Percentiles rank a stretch among this genome's conserved stretches.
These are phyloP conservation scores for Trilocha varians DNA, from an alignment of 2,888 invertebrate genomes.

Conservation along the genomic window DNA sequence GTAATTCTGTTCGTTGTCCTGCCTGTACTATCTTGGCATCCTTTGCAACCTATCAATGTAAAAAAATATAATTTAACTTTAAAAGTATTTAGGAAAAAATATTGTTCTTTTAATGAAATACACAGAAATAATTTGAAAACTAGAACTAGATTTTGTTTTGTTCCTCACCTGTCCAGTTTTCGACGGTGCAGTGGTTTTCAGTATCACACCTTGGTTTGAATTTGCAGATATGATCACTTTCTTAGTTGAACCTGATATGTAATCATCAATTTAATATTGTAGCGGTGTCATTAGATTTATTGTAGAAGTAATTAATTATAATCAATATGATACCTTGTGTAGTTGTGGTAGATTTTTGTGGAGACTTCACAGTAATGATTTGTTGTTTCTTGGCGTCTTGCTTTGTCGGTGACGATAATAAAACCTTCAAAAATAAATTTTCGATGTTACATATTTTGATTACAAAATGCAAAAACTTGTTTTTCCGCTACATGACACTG, in stretches of 20 bases:
- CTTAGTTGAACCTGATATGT: slow-evolving; percentile 26
- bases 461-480: too few relatives aligned
- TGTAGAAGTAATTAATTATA: background rate
- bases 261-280: too few relatives aligned
- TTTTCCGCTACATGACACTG: too few relatives aligned
- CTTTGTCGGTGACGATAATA: slow-evolving; percentile 58
- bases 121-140: too few relatives aligned
- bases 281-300: too few relatives aligned
- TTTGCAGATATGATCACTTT: slow-evolving; percentile 44
- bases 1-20: slow-evolving; percentile 69
- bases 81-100: too few relatives aligned
- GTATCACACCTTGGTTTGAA: slow-evolving; percentile 40
- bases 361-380: slow-evolving; percentile 75
- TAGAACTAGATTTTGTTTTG: background rate
- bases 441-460: too few relatives aligned
- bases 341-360: slow-evolving; percentile 71
- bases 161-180: slow-evolving; percentile 36
- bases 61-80: too few relatives aligned
- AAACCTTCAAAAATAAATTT: slow-evolving; percentile 52
- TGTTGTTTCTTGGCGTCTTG: slow-evolving; percentile 54
- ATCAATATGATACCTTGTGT: slow-evolving; percentile 30
- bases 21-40: slow-evolving; percentile 29
- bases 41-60: slow-evolving; percentile 30
- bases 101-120: too few relatives aligned
- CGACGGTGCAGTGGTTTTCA: slow-evolving; percentile 37